These are phyloP conservation scores for Lycocorax pyrrhopterus DNA, from an alignment of 2,113 vertebrate genomes.

Conservation along the genomic window DNA sequence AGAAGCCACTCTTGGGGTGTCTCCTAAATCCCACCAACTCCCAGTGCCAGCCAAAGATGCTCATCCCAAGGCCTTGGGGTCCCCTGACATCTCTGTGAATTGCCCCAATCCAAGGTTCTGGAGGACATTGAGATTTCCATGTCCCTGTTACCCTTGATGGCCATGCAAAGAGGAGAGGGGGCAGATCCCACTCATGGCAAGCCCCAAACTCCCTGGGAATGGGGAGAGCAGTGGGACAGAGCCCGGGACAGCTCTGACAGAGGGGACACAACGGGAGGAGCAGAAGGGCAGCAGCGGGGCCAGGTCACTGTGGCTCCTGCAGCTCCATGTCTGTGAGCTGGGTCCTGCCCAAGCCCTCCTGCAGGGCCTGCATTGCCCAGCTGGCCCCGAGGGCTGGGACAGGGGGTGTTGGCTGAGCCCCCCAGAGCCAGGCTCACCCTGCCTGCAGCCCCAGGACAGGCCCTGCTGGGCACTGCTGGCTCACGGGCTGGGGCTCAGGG, in stretches of 20 bases:
- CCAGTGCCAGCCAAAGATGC: neutral
- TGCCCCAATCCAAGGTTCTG: accelerated
- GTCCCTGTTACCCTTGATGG: neutral
- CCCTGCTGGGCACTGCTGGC: neutral
- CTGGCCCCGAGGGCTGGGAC: too few relatives aligned
- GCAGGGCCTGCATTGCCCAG: too few relatives aligned
- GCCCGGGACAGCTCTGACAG: neutral
- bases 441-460: neutral
- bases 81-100: too few relatives aligned
- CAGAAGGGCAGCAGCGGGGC: neutral
- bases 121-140: neutral
- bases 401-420: too few relatives aligned
- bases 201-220: accelerated
- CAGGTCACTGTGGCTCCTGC: neutral
- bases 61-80: neutral
- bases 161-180: neutral
- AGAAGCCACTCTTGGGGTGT: neutral
- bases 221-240: neutral
- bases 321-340: neutral
- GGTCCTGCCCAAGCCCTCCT: too few relatives aligned
- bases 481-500: neutral
- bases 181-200: neutral
- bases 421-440: too few relatives aligned
- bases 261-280: neutral
- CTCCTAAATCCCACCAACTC: neutral